phyloP scores from a whole-genome alignment of 2,797 vertebrate species.

The Anabas testudineus region DNA sequence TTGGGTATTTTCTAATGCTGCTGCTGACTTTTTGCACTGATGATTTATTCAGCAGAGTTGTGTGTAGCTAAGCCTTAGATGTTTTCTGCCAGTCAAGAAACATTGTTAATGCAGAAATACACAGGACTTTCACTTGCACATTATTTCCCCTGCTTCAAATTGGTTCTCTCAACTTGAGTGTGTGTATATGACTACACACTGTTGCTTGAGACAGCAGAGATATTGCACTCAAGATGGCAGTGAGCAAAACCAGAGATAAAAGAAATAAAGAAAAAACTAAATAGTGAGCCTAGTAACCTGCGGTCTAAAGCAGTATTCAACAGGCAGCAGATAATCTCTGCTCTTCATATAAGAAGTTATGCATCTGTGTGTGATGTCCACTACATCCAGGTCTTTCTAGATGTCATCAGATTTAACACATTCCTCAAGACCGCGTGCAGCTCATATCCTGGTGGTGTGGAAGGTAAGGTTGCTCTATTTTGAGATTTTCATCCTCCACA shows the following conservation, averaged over 20 bases:
- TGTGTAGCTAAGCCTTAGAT: not conserved
- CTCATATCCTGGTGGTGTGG: constrained; percentile 12
- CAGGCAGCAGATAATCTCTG: constrained; percentile 27
- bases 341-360: constrained; percentile 5
- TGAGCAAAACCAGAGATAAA: constrained; percentile 32
- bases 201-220: no score
- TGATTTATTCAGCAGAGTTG: not conserved
- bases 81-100: no score
- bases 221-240: not conserved
- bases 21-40: not conserved
- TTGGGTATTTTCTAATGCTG: not conserved
- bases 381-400: constrained; percentile 5
- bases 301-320: constrained; percentile 19
- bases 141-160: no score
- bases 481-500: constrained; percentile 42
- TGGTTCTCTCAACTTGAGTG: no score
- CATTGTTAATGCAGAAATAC: no score
- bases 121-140: no score
- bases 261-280: constrained; percentile 10
- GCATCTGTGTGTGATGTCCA: not conserved
- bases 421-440: not conserved
- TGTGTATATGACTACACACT: no score
- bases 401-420: constrained; percentile 23
- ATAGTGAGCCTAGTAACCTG: not conserved
- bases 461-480: constrained; percentile 45